A percentile compares a stretch with the other conserved stretches of the same genome.
phyloP scores from a whole-genome alignment of 1,140 invertebrate genomes.

The Saccostrea echinata region DNA sequence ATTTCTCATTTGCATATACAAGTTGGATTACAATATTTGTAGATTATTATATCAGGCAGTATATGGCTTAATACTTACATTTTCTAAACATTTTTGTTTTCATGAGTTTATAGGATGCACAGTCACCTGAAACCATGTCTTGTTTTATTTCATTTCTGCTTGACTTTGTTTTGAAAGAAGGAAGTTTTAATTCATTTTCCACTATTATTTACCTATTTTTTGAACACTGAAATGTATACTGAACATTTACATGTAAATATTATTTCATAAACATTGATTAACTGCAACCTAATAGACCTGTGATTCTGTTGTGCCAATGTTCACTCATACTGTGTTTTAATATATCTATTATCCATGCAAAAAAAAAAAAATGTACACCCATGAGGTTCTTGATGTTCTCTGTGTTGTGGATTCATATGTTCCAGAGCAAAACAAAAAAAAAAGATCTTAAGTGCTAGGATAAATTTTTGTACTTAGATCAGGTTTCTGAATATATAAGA shows the following conservation, averaged over 20 bases:
- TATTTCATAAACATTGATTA: background rate
- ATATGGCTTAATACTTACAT: too few species aligned
- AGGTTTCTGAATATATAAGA: background rate
- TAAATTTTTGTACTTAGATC: background rate
- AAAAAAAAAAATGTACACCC: background rate
- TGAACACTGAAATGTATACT: background rate
- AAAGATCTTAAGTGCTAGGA: background rate
- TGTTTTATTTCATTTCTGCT: background rate
- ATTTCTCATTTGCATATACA: too few species aligned
- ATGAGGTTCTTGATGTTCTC: background rate
- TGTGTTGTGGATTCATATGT: background rate
- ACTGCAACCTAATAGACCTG: background rate
- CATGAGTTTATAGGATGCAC: too few species aligned
- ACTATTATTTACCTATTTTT: background rate
- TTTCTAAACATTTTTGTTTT: too few species aligned
- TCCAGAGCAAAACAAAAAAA: background rate
- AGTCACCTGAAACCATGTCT: too few species aligned
- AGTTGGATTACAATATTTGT: too few species aligned
- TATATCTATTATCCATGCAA: background rate
- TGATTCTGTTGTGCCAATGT: constrained; percentile 31
- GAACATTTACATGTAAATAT: background rate
- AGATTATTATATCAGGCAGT: too few species aligned
- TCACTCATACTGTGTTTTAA: background rate
- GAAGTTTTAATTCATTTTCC: background rate
- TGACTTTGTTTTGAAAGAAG: background rate